phyloP scores from a whole-genome alignment of 1,140 invertebrate genomes.

The Drosophila ambigua region DNA sequence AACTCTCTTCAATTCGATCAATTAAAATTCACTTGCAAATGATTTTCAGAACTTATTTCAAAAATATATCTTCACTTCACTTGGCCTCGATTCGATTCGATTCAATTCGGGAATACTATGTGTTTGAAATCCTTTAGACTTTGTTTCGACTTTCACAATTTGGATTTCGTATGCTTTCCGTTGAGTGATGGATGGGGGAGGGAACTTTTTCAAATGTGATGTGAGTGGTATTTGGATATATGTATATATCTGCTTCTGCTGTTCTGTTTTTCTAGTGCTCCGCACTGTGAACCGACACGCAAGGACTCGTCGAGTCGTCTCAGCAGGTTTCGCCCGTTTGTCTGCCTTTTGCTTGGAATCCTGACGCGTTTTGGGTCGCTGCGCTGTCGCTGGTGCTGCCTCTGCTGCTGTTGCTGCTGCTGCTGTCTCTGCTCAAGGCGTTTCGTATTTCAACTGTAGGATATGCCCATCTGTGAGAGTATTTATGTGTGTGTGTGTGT shows the following conservation, averaged over 20 bases:
- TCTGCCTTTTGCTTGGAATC: slow-evolving; percentile 79
- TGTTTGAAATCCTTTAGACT: slow-evolving; percentile 13
- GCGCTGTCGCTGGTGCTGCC: slow-evolving; percentile 32
- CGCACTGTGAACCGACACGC: slow-evolving; percentile 83
- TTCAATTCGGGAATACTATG: slow-evolving; percentile 15
- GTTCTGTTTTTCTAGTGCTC: slow-evolving; percentile 67
- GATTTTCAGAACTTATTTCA: too few relatives aligned
- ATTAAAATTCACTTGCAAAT: too few relatives aligned
- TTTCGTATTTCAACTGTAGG: slow-evolving; percentile 78
- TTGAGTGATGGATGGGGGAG: slow-evolving; percentile 26
- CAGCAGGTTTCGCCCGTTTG: slow-evolving; percentile 83
- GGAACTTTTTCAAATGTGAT: slow-evolving; percentile 29
- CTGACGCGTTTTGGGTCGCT: slow-evolving; percentile 42
- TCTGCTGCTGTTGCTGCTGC: slow-evolving; percentile 26
- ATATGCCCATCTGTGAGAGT: slow-evolving; percentile 4
- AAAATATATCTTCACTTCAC: slow-evolving; percentile 6
- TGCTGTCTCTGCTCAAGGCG: slow-evolving; percentile 71
- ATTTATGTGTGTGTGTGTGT: slow-evolving; percentile 5
- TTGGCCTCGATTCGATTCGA: slow-evolving; percentile 11
- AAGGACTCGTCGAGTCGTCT: slow-evolving; percentile 84
- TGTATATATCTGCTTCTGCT: slow-evolving; percentile 40
- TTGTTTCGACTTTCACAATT: slow-evolving; percentile 11
- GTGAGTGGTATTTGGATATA: slow-evolving; percentile 27
- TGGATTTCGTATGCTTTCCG: slow-evolving; percentile 37
- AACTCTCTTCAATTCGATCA: too few relatives aligned